phyloP scores from a whole-genome alignment of 2,113 vertebrate species.

The Brachypteracias leptosomus region DNA sequence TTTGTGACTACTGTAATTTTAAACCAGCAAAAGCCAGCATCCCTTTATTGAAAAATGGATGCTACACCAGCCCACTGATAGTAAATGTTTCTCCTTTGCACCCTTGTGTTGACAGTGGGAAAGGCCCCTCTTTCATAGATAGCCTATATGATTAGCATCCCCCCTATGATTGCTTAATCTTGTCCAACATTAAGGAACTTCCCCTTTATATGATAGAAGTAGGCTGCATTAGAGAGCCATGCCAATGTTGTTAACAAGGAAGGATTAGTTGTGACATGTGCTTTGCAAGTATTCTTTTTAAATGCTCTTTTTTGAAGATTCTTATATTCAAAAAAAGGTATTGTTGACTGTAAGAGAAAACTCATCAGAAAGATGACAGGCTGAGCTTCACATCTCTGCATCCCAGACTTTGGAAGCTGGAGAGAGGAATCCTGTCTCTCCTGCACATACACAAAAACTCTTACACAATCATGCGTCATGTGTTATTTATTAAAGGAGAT shows the following conservation, averaged over 20 bases:
- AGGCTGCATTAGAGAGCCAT: neutral
- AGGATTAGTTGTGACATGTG: neutral
- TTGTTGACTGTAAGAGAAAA: neutral
- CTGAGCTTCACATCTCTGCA: neutral
- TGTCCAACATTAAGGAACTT: neutral
- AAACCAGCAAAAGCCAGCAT: neutral
- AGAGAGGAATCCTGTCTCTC: neutral
- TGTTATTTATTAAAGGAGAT: neutral
- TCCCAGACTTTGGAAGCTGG: neutral
- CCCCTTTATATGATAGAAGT: neutral
- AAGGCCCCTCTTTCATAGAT: neutral
- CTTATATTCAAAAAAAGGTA: neutral
- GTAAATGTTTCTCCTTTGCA: neutral
- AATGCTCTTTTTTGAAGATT: neutral
- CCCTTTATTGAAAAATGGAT: neutral
- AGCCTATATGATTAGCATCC: neutral
- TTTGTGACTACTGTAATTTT: neutral
- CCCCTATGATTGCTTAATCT: neutral
- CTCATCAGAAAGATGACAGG: neutral
- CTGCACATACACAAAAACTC: neutral
- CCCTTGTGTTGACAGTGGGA: neutral
- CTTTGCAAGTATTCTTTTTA: neutral
- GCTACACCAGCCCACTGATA: neutral
- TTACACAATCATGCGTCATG: neutral
- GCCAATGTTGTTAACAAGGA: neutral